phyloP scores from a whole-genome alignment of 2,797 vertebrate species.

The Gephyroberyx darwinii region DNA sequence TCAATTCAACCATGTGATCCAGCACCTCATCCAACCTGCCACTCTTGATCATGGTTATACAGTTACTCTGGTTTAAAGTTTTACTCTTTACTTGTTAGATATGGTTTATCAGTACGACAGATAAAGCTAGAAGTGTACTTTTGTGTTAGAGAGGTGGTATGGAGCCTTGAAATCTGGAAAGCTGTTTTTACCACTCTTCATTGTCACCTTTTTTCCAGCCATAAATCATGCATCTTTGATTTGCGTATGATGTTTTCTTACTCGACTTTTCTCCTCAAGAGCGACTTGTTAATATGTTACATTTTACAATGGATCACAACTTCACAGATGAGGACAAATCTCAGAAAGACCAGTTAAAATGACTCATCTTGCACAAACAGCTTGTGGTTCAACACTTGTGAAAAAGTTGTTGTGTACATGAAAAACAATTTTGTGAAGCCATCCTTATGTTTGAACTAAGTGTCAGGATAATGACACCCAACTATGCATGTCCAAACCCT shows the following conservation, averaged over 20 bases:
- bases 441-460: background rate
- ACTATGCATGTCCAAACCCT: slow-evolving; percentile 22
- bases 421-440: slow-evolving; percentile 13
- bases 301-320: background rate
- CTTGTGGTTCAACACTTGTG: background rate
- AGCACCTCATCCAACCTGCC: slow-evolving; percentile 34
- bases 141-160: background rate
- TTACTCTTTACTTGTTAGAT: slow-evolving; percentile 20
- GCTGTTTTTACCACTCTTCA: background rate
- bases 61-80: slow-evolving; percentile 32
- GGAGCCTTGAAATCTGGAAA: background rate
- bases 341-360: background rate
- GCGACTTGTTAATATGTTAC: background rate
- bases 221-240: background rate
- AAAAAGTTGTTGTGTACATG: background rate
- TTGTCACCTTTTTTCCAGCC: background rate
- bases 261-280: background rate
- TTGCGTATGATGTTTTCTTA: too few relatives aligned
- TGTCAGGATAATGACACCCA: slow-evolving; percentile 15
- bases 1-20: slow-evolving; percentile 3
- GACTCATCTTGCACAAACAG: slow-evolving; percentile 9
- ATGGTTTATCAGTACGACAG: slow-evolving; percentile 24
- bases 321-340: background rate
- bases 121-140: slow-evolving; percentile 21
- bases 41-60: slow-evolving; percentile 44